A percentile compares a stretch with the other conserved stretches of the same genome.
phyloP scores from a whole-genome alignment of 2,113 vertebrate genomes.

The Chunga burmeisteri region DNA sequence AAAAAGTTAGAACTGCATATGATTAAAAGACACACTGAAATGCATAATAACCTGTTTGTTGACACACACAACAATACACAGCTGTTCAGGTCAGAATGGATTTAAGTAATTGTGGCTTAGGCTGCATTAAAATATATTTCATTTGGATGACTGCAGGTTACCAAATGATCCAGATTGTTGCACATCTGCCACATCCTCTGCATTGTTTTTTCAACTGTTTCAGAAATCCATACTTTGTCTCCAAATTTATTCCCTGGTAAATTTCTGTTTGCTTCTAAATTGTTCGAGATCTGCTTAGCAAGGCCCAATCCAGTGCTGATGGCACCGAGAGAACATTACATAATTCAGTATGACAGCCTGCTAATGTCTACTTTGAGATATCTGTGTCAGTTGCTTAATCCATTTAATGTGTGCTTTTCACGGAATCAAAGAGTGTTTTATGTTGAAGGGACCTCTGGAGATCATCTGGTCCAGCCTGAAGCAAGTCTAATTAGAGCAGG shows the following conservation, averaged over 20 bases:
- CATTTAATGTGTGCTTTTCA: not conserved
- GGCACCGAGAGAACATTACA: too few relatives aligned
- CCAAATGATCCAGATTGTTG: not conserved
- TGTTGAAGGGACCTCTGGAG: not conserved
- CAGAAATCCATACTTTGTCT: not conserved
- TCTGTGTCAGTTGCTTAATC: not conserved
- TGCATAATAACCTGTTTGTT: not conserved
- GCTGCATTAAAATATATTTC: not conserved
- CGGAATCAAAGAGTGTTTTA: not conserved
- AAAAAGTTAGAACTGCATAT: not conserved
- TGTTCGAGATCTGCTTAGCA: not conserved
- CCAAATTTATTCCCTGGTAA: not conserved
- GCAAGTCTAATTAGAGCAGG: not conserved
- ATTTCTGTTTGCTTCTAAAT: not conserved
- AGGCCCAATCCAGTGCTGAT: not conserved
- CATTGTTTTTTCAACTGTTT: not conserved
- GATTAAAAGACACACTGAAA: not conserved
- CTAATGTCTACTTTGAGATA: not conserved
- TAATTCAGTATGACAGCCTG: not conserved
- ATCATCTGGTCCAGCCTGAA: not conserved
- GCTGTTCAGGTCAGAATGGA: not conserved
- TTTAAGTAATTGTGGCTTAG: not conserved
- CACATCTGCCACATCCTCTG: not conserved
- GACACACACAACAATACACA: not conserved
- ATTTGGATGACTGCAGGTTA: not conserved